phyloP scores from a whole-genome alignment of 2,888 invertebrate genomes.

The Ramazzottius varieornatus region DNA sequence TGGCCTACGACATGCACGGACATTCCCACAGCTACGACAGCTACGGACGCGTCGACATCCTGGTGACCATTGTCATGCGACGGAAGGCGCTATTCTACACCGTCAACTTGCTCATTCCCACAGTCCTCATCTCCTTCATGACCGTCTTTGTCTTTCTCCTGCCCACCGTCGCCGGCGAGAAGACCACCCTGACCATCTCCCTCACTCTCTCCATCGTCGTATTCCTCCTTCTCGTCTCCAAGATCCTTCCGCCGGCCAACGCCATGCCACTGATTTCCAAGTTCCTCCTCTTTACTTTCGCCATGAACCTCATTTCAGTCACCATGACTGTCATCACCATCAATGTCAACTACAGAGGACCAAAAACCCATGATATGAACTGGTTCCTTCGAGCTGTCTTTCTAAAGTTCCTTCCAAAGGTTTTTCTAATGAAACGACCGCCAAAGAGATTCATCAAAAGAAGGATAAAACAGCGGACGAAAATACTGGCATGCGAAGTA shows the following conservation, averaged over 20 bases:
- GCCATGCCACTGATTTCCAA: conserved; percentile 29
- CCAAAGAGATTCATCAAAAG: background rate
- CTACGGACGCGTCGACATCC: background rate
- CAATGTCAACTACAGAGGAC: background rate
- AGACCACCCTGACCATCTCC: background rate
- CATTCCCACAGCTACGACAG: background rate
- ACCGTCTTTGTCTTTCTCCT: background rate
- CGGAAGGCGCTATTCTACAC: background rate
- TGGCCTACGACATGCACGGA: background rate
- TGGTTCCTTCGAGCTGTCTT: background rate
- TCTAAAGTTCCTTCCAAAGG: background rate
- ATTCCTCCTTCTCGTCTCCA: background rate
- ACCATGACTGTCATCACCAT: conserved; percentile 17
- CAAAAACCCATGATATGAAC: background rate
- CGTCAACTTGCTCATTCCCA: conserved; percentile 3
- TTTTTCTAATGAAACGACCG: background rate
- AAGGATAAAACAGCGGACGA: background rate
- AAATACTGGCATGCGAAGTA: too few relatives aligned
- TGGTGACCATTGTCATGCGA: conserved; percentile 1
- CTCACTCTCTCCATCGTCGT: background rate
- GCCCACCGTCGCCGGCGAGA: background rate
- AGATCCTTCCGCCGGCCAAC: conserved; percentile 27
- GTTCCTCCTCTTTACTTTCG: conserved; percentile 28
- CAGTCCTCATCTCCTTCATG: background rate
- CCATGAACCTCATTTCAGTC: conserved; percentile 30